phyloP scores from a whole-genome alignment of 2,797 vertebrate species.

The Phaenicophaeus curvirostris region DNA sequence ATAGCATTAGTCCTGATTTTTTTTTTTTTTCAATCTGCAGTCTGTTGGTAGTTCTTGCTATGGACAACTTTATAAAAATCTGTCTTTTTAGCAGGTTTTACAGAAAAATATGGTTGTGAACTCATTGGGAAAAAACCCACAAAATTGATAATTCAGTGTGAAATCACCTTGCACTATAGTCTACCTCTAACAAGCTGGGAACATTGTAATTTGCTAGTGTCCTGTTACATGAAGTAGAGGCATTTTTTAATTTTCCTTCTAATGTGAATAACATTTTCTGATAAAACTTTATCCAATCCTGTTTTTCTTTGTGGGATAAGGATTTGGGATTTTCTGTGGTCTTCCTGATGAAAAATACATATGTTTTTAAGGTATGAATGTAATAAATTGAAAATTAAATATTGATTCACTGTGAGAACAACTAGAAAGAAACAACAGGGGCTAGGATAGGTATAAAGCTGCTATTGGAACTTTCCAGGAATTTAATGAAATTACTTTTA shows the following conservation, averaged over 20 bases:
- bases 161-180: neutral
- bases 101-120: neutral
- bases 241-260: neutral
- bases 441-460: neutral
- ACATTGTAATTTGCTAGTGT: neutral
- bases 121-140: neutral
- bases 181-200: neutral
- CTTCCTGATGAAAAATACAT: neutral
- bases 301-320: neutral
- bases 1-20: neutral
- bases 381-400: conserved; percentile 34
- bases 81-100: neutral
- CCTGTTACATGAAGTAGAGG: neutral
- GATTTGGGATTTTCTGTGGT: neutral
- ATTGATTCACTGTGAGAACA: neutral
- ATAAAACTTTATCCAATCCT: neutral
- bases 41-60: neutral
- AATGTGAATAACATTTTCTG: neutral
- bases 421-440: neutral
- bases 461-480: neutral
- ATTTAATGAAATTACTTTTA: neutral
- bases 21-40: neutral
- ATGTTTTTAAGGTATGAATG: neutral
- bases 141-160: neutral
- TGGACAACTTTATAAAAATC: neutral